Base-by-base conservation (phyloP, 2,797 vertebrate genomes). In the Anguilla pacifica region DNA sequence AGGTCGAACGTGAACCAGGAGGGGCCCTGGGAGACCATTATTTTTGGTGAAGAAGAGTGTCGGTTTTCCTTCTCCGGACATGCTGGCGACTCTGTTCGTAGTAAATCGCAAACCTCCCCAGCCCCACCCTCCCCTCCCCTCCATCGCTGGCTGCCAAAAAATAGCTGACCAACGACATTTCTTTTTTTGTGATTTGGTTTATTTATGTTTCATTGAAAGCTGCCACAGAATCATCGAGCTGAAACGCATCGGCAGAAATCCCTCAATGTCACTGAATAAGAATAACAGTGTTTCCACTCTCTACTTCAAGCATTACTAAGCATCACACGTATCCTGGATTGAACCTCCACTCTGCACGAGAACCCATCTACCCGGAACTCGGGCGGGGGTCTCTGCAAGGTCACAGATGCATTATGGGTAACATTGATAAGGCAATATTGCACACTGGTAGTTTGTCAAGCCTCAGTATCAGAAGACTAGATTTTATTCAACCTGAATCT, bases 231-330 rank as follows among this genome's bases (percentile, higher is more conserved):
- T 79, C 39, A 46, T 79, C 74, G 46, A 15, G 19, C 6, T 0
- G 77, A 77, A 17, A 77, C 72, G 49, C 25, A 7, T 81, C 43
- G 49, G 39, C 77, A 81, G 39, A 81, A 81, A 49, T 81, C 77
- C 46, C 77, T 81, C 77, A 81, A 81, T 51, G 7, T 49, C 77
- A 81, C 77, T 22, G 39, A 77, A 70, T 70, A 70, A 67, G 25
- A 67, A 25, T 79, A 79, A 7, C 39, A 39, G 74, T 39, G 46
- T 81, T 31, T 43, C 13, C 17, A 7, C 19, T 25, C 43, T 49
- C 46, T 81, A 49, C 17, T 81, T 81, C 77, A 49, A 81, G 77
- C 77, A 81, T 81, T 81, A 11, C 43, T 81, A 81, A 81, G 77
- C 22, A 22, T 81, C 77, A 81, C 77, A 81, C 0, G 25, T 81